Evolutionary conservation across 2,113 vertebrate genomes (phyloP).

Genomic region (Nesoenas mayeri): DNA sequence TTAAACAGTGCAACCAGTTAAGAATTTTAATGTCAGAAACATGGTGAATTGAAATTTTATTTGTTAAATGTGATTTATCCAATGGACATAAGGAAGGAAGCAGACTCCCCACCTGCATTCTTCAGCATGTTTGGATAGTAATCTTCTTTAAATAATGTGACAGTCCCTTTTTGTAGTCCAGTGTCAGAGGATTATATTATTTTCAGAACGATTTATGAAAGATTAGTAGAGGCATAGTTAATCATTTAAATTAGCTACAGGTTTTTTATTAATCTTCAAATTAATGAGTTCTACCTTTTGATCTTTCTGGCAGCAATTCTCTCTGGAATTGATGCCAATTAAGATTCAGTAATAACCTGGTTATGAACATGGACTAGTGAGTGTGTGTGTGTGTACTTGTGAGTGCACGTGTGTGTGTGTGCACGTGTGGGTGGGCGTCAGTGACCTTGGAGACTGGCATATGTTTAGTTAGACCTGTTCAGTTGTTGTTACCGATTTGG

Average conservation of each 20-base stretch:
- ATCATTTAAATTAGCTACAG: slow-evolving; percentile 30
- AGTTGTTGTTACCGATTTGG: background rate
- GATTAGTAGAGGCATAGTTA: slow-evolving; percentile 47
- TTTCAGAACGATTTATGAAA: slow-evolving; percentile 42
- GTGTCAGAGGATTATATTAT: background rate
- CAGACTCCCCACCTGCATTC: background rate
- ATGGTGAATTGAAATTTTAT: background rate
- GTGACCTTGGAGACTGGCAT: background rate
- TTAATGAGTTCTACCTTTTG: slow-evolving; percentile 50
- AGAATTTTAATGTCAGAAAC: background rate
- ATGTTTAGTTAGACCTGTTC: background rate
- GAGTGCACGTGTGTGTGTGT: background rate
- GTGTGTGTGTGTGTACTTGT: background rate
- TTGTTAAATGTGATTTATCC: background rate
- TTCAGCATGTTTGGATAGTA: slow-evolving; percentile 8
- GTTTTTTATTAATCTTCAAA: slow-evolving; percentile 44
- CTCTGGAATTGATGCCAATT: background rate
- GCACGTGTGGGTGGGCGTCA: background rate
- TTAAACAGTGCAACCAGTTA: background rate
- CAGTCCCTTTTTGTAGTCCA: background rate
- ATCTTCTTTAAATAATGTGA: slow-evolving; percentile 38
- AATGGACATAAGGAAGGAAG: background rate
- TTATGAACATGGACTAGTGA: background rate
- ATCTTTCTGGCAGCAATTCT: slow-evolving; percentile 19
- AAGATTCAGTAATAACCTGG: background rate